A percentile compares a stretch with the other conserved stretches of the same genome.
Conservation (phyloP, 2,888 invertebrate species). For the Dolichopus griseipennis region DNA sequence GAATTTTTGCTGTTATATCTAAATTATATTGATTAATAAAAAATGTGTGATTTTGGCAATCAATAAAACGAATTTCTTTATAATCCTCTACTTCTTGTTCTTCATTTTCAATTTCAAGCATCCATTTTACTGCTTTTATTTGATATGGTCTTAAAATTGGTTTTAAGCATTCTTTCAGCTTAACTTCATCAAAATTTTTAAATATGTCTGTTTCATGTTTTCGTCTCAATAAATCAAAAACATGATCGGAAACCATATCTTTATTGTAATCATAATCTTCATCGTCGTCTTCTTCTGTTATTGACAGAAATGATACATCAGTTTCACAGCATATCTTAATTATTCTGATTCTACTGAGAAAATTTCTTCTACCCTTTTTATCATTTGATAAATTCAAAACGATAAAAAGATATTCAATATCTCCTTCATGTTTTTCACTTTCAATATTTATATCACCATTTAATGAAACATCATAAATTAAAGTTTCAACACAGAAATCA, state of each 20-base stretch:
- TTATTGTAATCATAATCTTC: background rate
- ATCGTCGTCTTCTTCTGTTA: background rate
- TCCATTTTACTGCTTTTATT: constrained; percentile 57
- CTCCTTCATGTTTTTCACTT: background rate
- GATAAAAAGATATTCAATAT: background rate
- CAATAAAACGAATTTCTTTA: constrained; percentile 24
- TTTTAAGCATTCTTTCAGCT: constrained; percentile 29
- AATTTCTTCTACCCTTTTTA: background rate
- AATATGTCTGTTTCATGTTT: background rate
- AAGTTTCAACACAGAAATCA: background rate
- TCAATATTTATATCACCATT: background rate
- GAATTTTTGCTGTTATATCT: constrained; percentile 27
- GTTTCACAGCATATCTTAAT: background rate
- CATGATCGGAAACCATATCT: background rate
- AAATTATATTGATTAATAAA: constrained; percentile 32
- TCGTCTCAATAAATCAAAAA: background rate
- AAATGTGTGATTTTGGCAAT: constrained; percentile 25
- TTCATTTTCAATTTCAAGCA: constrained; percentile 50
- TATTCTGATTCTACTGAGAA: background rate
- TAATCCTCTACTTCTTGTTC: constrained; percentile 25
- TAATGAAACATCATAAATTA: constrained; percentile 4
- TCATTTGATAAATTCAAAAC: background rate
- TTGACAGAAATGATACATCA: background rate
- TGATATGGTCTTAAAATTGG: constrained; percentile 58
- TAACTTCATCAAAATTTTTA: background rate